Evolutionary conservation across 2,797 vertebrate genomes (phyloP).

Genomic region (Notamacropus eugenii): DNA sequence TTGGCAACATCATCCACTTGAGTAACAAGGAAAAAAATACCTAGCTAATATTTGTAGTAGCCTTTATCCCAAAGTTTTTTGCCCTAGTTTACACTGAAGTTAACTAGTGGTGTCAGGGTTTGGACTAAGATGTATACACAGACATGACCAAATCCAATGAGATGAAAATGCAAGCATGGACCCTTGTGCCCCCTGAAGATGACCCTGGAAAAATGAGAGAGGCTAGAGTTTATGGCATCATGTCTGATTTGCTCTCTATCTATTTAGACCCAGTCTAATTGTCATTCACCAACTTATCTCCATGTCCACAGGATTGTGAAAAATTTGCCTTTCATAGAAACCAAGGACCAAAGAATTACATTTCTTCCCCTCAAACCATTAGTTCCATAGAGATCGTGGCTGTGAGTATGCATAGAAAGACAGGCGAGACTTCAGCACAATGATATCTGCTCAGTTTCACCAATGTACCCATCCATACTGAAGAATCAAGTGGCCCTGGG

Average conservation of each 20-base stretch:
- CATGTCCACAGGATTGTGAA: conserved; percentile 79
- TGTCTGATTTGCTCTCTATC: conserved; percentile 56
- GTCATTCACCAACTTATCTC: conserved; percentile 80
- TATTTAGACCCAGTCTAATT: conserved; percentile 75
- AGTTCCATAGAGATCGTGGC: conserved; percentile 68
- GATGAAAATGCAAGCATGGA: conserved; percentile 7
- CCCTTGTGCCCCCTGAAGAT: not conserved
- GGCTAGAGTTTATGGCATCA: conserved; percentile 42
- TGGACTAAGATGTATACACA: not conserved
- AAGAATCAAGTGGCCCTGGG: conserved; percentile 23
- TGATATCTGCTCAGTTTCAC: conserved; percentile 34
- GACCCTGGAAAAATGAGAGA: conserved; percentile 12
- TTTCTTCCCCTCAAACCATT: conserved; percentile 77
- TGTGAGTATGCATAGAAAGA: conserved; percentile 67
- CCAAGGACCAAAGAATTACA: conserved; percentile 88
- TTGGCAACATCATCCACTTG: not conserved
- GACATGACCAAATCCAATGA: not conserved
- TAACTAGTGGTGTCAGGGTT: not conserved
- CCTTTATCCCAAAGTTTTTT: not conserved
- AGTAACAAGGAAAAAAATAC: not conserved
- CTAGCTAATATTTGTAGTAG: not conserved
- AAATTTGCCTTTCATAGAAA: conserved; percentile 85
- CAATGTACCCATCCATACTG: not conserved
- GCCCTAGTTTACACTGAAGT: not conserved
- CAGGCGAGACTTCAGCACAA: conserved; percentile 51